Evolutionary conservation across 1,140 invertebrate species (phyloP).

Genomic region (Acromyrmex heyeri): DNA sequence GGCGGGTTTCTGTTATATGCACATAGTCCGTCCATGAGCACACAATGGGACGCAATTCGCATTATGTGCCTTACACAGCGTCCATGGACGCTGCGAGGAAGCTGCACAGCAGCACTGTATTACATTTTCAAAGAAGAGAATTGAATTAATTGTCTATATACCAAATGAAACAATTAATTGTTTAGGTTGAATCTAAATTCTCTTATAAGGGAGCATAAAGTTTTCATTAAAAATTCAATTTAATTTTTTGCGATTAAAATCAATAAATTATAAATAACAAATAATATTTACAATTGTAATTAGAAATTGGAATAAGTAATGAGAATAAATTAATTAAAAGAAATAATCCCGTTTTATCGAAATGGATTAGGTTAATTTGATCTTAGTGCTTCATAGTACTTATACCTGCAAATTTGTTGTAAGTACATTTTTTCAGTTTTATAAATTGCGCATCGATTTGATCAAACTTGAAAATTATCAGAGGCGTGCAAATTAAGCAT

Average conservation of each 20-base stretch:
- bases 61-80: slow-evolving; percentile 50
- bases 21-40: slow-evolving; percentile 6
- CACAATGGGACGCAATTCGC: slow-evolving; percentile 66
- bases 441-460: too few relatives aligned
- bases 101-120: background rate
- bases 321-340: too few relatives aligned
- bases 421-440: too few relatives aligned
- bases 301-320: too few relatives aligned
- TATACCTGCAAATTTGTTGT: too few relatives aligned
- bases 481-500: too few relatives aligned
- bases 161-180: slow-evolving; percentile 2
- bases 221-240: background rate
- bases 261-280: background rate
- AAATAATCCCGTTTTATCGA: too few relatives aligned
- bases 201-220: background rate
- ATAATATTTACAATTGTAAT: background rate
- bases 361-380: too few relatives aligned
- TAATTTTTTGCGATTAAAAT: background rate
- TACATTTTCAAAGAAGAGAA: slow-evolving; percentile 24
- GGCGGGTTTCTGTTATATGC: slow-evolving; percentile 49
- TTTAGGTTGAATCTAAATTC: background rate
- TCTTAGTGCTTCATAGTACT: too few relatives aligned
- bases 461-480: too few relatives aligned
- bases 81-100: slow-evolving; percentile 21
- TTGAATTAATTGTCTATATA: background rate